A percentile compares a stretch with the other conserved stretches of the same genome.
Conservation (phyloP, 2,797 vertebrate genomes). For the Myotis daubentonii region DNA sequence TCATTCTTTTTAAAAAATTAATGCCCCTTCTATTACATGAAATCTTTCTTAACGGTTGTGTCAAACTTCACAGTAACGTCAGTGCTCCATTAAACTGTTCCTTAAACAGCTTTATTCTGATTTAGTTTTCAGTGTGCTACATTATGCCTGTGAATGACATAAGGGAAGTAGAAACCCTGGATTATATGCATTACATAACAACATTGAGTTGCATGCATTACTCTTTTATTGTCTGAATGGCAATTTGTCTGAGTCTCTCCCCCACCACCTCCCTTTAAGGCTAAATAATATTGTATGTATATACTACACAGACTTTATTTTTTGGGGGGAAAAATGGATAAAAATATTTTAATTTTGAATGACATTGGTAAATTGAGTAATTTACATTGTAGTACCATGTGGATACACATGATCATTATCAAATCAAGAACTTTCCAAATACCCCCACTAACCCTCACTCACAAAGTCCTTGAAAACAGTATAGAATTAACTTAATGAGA, state of each 20-base stretch:
- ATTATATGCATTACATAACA: neutral
- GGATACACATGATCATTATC: slow-evolving; percentile 27
- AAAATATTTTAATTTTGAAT: slow-evolving; percentile 81
- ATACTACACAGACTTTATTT: slow-evolving; percentile 68
- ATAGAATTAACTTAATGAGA: neutral
- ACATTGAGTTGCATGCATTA: neutral
- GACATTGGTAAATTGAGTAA: slow-evolving; percentile 60
- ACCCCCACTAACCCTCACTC: neutral
- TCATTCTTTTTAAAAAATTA: neutral
- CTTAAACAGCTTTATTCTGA: neutral
- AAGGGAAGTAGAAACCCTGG: neutral
- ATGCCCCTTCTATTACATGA: neutral
- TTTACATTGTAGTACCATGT: slow-evolving; percentile 45
- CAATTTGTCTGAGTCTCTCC: neutral
- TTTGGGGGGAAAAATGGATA: slow-evolving; percentile 50
- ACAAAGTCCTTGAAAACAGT: neutral
- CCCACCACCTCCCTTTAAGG: neutral
- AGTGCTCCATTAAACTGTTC: neutral
- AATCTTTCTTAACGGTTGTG: neutral
- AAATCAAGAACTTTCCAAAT: slow-evolving; percentile 65
- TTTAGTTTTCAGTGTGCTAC: neutral
- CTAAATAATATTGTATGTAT: neutral
- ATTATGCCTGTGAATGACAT: neutral
- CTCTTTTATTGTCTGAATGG: neutral
- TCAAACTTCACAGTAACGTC: neutral